These are phyloP conservation scores for Chiroxiphia lanceolata DNA, from an alignment of 2,797 vertebrate genomes.

Conservation along the genomic window DNA sequence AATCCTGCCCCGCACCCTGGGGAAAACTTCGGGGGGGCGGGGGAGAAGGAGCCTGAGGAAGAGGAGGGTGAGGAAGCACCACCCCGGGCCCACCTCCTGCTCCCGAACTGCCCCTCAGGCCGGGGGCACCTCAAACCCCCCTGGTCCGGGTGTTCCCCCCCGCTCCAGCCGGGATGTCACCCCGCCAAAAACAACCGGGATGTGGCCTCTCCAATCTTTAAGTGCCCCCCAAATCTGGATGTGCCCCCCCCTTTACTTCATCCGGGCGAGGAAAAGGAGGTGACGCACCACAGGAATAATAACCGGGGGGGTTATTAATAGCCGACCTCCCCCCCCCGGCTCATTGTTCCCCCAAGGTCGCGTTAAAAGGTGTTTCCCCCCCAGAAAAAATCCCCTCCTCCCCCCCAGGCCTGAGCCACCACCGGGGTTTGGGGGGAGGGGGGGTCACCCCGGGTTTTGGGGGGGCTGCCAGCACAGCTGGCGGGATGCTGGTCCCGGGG, in stretches of 20 bases:
- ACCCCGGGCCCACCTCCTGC: not conserved
- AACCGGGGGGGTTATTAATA: too few relatives aligned
- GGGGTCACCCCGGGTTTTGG: not conserved
- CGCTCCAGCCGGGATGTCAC: not conserved
- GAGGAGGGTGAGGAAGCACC: not conserved
- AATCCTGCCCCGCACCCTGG: not conserved
- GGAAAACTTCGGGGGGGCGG: not conserved
- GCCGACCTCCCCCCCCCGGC: too few relatives aligned
- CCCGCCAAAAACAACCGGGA: not conserved
- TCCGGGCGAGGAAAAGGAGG: too few relatives aligned
- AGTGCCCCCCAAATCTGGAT: not conserved
- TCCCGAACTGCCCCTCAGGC: not conserved
- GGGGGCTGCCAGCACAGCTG: not conserved
- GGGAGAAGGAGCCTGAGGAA: not conserved
- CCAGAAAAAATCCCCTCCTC: too few relatives aligned
- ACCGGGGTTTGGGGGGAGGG: too few relatives aligned
- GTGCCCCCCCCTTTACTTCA: not conserved
- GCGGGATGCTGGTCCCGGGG: not conserved
- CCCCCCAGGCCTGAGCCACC: not conserved
- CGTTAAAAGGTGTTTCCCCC: too few relatives aligned
- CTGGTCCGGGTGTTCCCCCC: not conserved
- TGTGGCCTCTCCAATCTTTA: not conserved
- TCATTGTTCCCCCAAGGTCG: too few relatives aligned
- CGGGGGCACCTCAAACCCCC: not conserved
- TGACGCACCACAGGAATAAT: too few relatives aligned